Conservation (phyloP, 2,888 invertebrate genomes). For the Actias luna region DNA sequence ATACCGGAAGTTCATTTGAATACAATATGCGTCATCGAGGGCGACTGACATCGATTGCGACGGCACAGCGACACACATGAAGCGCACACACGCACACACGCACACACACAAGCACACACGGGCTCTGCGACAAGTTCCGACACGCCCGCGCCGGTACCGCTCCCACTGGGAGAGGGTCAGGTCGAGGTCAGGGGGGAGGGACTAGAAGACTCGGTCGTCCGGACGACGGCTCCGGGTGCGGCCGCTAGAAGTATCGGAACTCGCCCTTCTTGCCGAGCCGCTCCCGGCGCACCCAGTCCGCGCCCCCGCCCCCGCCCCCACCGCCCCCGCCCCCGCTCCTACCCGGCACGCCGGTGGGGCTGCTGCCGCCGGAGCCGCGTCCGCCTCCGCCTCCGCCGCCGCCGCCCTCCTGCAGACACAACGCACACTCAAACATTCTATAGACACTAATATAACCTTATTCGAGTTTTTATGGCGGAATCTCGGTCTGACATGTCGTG, state of each 20-base stretch:
- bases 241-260: conserved; percentile 92
- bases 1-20: neutral
- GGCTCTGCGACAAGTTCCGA: neutral
- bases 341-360: conserved; percentile 66
- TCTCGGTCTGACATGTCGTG: no score
- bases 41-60: neutral
- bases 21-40: neutral
- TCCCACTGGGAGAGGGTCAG: neutral
- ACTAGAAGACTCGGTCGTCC: neutral
- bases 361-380: conserved; percentile 63
- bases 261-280: conserved; percentile 96
- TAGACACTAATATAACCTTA: neutral
- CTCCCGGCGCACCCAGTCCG: conserved; percentile 93
- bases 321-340: conserved; percentile 65
- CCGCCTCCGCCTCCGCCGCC: conserved; percentile 60
- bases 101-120: conserved; percentile 14
- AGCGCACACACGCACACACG: conserved; percentile 22
- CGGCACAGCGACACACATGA: neutral
- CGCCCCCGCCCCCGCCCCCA: conserved; percentile 69
- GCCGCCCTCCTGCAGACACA: conserved; percentile 62
- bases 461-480: neutral
- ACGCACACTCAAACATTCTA: neutral
- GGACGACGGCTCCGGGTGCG: neutral
- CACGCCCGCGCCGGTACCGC: conserved; percentile 9
- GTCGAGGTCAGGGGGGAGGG: conserved; percentile 17